These are phyloP conservation scores for Busseola fusca DNA, from an alignment of 2,888 invertebrate species.

Conservation along the genomic window DNA sequence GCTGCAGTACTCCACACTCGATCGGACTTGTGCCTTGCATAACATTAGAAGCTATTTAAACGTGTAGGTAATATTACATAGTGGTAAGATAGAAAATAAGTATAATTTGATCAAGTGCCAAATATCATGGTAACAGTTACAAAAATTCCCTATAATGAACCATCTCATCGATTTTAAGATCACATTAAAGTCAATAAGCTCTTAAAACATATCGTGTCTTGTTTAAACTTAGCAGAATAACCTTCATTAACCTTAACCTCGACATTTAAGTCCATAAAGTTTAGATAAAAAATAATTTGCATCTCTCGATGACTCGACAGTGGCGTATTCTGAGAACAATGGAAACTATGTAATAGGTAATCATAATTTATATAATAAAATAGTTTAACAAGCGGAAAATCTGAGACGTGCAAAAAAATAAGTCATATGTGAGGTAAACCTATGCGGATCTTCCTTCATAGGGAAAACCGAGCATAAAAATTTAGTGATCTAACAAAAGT, in stretches of 20 bases:
- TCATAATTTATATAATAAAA: constrained; percentile 27
- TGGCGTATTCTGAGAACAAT: constrained; percentile 46
- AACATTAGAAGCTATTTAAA: too few species aligned
- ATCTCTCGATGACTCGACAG: constrained; percentile 34
- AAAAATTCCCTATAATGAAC: too few species aligned
- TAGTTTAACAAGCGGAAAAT: constrained; percentile 26
- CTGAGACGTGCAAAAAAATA: neutral
- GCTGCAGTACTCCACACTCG: too few species aligned
- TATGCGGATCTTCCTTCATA: constrained; percentile 34
- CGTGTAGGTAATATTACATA: too few species aligned
- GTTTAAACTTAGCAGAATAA: constrained; percentile 10
- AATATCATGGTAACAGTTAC: neutral
- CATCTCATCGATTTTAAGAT: neutral
- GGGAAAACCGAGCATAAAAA: constrained; percentile 19
- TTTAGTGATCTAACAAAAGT: neutral
- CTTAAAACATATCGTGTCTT: constrained; percentile 9
- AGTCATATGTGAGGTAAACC: neutral
- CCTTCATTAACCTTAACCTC: constrained; percentile 46
- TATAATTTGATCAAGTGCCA: too few species aligned
- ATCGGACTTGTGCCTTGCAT: too few species aligned
- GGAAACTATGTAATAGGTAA: constrained; percentile 17
- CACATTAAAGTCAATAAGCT: constrained; percentile 7
- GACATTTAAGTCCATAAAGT: constrained; percentile 41
- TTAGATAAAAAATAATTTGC: constrained; percentile 35
- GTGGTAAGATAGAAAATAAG: too few species aligned